phyloP scores from a whole-genome alignment of 2,113 vertebrate species.

The Mustela lutreola region DNA sequence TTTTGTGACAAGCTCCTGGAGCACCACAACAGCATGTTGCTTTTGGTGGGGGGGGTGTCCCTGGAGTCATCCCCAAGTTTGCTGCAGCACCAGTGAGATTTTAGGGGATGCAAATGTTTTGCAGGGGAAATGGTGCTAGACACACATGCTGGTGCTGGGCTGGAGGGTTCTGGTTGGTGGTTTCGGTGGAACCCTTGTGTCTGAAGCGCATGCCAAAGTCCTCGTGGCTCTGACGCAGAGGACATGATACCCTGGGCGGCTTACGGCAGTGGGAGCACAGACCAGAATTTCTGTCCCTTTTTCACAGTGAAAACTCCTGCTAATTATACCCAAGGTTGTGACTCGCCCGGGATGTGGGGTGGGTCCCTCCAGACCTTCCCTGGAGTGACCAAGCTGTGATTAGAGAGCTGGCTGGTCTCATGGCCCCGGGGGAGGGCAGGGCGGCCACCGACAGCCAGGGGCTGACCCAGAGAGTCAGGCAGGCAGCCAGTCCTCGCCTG shows the following conservation, averaged over 20 bases:
- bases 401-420: background rate
- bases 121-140: fast-evolving
- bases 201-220: background rate
- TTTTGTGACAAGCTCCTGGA: background rate
- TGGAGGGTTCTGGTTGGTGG: fast-evolving
- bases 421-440: background rate
- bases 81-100: fast-evolving
- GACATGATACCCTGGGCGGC: background rate
- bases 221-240: background rate
- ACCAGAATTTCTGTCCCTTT: background rate
- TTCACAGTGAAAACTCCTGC: background rate
- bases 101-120: fast-evolving
- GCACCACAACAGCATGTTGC: fast-evolving
- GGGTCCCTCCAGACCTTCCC: background rate
- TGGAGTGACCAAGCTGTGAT: background rate
- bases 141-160: fast-evolving
- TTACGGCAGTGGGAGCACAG: fast-evolving
- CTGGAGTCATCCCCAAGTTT: too few species aligned
- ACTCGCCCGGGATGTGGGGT: background rate
- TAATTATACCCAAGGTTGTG: constrained; percentile 16
- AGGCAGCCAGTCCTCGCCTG: background rate
- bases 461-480: background rate
- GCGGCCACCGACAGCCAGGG: background rate
- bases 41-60: background rate
- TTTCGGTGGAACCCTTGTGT: fast-evolving